These are phyloP conservation scores for Haemorhous mexicanus DNA, from an alignment of 2,113 vertebrate genomes.

Conservation along the genomic window DNA sequence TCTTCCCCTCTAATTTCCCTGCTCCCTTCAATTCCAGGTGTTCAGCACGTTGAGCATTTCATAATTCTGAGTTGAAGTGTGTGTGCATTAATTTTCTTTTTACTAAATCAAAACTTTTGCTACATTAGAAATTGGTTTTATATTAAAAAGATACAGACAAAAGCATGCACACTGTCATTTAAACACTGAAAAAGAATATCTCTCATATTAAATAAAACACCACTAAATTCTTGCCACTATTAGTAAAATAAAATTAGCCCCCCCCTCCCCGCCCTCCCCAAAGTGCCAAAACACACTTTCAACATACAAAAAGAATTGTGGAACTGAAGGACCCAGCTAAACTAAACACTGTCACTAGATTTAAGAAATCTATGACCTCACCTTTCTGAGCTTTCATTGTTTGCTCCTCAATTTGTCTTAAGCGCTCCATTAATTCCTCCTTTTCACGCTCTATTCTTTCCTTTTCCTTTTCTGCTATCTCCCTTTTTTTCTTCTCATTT, in stretches of 20 bases:
- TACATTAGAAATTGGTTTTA: background rate
- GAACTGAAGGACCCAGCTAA: background rate
- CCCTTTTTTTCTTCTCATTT: conserved; percentile 97
- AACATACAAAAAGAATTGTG: background rate
- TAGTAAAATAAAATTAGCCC: background rate
- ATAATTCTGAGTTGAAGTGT: background rate
- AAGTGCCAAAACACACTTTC: background rate
- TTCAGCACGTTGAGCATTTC: background rate
- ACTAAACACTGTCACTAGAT: background rate
- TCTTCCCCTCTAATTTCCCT: background rate
- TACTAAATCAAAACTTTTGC: background rate
- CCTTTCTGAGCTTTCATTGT: conserved; percentile 95
- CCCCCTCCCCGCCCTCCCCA: no score
- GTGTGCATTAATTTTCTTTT: background rate
- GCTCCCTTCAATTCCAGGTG: background rate
- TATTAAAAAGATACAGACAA: background rate
- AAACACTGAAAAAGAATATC: background rate
- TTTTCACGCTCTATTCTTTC: conserved; percentile 96
- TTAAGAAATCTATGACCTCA: conserved; percentile 39
- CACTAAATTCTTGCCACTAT: background rate
- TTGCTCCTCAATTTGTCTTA: conserved; percentile 93
- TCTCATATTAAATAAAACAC: background rate
- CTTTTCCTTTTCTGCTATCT: conserved; percentile 95
- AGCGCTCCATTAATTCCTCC: conserved; percentile 90
- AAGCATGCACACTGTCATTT: fast-evolving